phyloP scores from a whole-genome alignment of 2,113 vertebrate species.

The Loxodonta africana region DNA sequence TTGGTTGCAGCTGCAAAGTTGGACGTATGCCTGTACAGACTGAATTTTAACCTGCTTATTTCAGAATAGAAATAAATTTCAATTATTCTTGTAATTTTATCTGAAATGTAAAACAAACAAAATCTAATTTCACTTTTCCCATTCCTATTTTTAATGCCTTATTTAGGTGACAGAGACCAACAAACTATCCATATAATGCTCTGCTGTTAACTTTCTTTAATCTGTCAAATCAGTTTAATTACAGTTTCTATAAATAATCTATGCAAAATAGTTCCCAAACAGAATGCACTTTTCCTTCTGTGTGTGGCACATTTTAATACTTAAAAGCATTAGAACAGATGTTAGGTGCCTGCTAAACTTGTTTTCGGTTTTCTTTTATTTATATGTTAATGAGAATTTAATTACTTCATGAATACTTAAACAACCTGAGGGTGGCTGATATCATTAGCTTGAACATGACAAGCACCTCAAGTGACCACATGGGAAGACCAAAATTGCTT shows the following conservation, averaged over 20 bases:
- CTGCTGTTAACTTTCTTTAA: conserved; percentile 87
- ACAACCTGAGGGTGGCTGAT: conserved; percentile 93
- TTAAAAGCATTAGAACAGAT: conserved; percentile 94
- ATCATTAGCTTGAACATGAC: conserved; percentile 93
- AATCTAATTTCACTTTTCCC: conserved; percentile 64
- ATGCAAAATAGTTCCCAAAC: conserved; percentile 88
- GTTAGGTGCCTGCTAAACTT: conserved; percentile 92
- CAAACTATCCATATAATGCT: conserved; percentile 82
- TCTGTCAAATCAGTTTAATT: conserved; percentile 90
- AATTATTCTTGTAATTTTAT: conserved; percentile 66
- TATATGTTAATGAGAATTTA: conserved; percentile 96
- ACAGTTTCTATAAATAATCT: conserved; percentile 91
- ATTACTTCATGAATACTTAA: conserved; percentile 95
- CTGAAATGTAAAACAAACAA: conserved; percentile 79
- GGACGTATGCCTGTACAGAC: not conserved
- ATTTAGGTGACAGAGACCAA: conserved; percentile 82
- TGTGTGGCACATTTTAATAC: conserved; percentile 89
- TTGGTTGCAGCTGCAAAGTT: conserved; percentile 38
- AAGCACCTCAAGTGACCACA: conserved; percentile 94
- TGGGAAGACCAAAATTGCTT: conserved; percentile 93
- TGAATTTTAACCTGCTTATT: conserved; percentile 55
- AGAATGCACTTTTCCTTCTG: conserved; percentile 89
- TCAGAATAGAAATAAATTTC: conserved; percentile 65
- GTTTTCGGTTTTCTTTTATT: conserved; percentile 94
- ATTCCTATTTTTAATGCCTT: conserved; percentile 79